Conservation (phyloP, 2,888 invertebrate species). For the Uropetala carovei region DNA sequence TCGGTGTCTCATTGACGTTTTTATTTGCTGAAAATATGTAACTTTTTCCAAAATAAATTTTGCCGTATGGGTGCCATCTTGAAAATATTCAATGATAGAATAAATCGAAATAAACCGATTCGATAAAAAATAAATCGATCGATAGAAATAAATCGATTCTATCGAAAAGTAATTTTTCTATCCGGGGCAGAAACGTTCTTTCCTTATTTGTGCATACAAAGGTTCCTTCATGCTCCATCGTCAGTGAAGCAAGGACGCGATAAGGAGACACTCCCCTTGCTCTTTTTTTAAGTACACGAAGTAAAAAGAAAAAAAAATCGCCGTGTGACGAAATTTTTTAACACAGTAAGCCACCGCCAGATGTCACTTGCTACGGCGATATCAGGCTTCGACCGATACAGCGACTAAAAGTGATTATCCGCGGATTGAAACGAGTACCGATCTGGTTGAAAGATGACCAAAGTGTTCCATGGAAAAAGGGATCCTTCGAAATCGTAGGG, state of each 20-base stretch:
- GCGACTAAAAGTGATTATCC: not conserved
- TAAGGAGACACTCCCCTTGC: constrained; percentile 14
- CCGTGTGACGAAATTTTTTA: not conserved
- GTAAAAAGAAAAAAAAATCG: not conserved
- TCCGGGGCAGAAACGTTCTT: not conserved
- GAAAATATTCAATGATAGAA: too few species aligned
- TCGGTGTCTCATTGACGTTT: too few species aligned
- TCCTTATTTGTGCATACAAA: not conserved
- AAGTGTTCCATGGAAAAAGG: not conserved
- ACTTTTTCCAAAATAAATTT: too few species aligned
- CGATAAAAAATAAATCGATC: too few species aligned
- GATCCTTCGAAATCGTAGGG: too few species aligned
- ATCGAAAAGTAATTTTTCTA: too few species aligned
- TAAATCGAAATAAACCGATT: too few species aligned
- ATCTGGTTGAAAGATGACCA: not conserved
- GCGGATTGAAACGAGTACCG: not conserved
- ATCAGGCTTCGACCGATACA: not conserved
- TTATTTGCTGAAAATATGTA: too few species aligned
- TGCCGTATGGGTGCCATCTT: too few species aligned
- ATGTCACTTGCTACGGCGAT: not conserved
- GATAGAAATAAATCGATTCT: too few species aligned
- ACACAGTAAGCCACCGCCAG: not conserved
- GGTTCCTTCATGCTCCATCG: not conserved
- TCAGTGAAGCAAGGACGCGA: not conserved
- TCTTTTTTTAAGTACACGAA: not conserved